phyloP scores from a whole-genome alignment of 2,113 vertebrate genomes.

The Empidonax traillii region DNA sequence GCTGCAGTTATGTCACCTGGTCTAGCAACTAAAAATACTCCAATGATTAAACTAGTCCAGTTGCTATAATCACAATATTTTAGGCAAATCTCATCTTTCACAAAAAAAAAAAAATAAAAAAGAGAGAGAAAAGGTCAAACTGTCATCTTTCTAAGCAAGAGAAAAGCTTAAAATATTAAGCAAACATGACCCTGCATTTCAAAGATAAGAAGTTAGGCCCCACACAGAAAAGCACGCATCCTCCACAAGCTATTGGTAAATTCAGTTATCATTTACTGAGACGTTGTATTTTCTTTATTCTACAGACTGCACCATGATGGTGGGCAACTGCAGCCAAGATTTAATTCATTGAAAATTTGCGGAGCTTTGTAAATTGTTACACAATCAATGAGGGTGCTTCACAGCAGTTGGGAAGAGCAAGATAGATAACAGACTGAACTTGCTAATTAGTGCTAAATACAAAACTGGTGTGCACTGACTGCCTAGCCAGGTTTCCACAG shows the following conservation, averaged over 20 bases:
- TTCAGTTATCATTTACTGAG: neutral
- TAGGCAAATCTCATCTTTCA: neutral
- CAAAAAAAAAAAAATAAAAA: neutral
- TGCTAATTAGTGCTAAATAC: slow-evolving; percentile 16
- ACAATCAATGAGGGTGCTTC: neutral
- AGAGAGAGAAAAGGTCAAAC: neutral
- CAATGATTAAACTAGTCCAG: neutral
- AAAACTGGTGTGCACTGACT: neutral
- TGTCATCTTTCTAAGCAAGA: neutral
- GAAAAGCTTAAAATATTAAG: slow-evolving; percentile 22
- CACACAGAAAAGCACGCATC: neutral
- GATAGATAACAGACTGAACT: neutral
- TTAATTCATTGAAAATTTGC: neutral
- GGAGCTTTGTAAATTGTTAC: neutral
- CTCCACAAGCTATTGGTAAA: neutral
- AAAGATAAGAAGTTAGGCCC: neutral
- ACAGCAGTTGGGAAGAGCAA: neutral
- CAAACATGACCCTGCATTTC: slow-evolving; percentile 2
- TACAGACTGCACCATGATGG: neutral
- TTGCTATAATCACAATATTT: neutral
- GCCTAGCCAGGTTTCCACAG: neutral
- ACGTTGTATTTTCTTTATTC: neutral
- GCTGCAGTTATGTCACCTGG: neutral
- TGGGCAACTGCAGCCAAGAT: neutral
- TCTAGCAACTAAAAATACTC: neutral